These are phyloP conservation scores for Temnothorax unifasciatus DNA, from an alignment of 2,888 invertebrate genomes.

Conservation along the genomic window DNA sequence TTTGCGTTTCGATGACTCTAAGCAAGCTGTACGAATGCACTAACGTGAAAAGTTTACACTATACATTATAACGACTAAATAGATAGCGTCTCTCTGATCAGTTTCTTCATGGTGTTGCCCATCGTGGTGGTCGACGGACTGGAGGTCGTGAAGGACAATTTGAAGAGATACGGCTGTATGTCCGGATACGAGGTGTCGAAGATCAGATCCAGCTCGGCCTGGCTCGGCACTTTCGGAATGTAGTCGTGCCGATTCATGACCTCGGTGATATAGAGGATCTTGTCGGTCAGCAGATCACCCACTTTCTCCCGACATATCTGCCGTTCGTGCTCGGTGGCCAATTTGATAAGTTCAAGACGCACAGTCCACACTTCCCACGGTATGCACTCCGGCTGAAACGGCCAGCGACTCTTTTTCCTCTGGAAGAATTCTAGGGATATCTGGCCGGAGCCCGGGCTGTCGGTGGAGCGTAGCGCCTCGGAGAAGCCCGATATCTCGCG, in stretches of 20 bases:
- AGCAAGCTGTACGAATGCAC: slow-evolving; percentile 8
- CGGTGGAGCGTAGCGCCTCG: slow-evolving; percentile 91
- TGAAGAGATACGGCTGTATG: slow-evolving; percentile 98
- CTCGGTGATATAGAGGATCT: slow-evolving; percentile 97
- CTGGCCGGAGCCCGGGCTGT: slow-evolving; percentile 91
- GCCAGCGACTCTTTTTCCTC: slow-evolving; percentile 95
- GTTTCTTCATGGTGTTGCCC: slow-evolving; percentile 95
- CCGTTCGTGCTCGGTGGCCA: slow-evolving; percentile 95
- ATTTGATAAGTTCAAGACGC: slow-evolving; percentile 94
- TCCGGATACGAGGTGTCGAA: slow-evolving; percentile 97
- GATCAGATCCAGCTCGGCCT: slow-evolving; percentile 96
- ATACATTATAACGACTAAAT: slow-evolving; percentile 87
- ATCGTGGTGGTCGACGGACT: slow-evolving; percentile 93
- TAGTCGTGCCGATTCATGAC: slow-evolving; percentile 98
- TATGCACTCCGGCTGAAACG: slow-evolving; percentile 95
- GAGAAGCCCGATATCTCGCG: slow-evolving; percentile 93
- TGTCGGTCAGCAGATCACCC: slow-evolving; percentile 95
- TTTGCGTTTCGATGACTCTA: slow-evolving; percentile 20
- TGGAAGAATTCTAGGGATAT: slow-evolving; percentile 98
- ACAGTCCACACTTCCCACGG: slow-evolving; percentile 99
- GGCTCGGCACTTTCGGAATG: slow-evolving; percentile 97
- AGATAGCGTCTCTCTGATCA: slow-evolving; percentile 94
- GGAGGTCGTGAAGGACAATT: slow-evolving; percentile 94
- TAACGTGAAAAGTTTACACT: slow-evolving; percentile 13
- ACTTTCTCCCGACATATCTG: slow-evolving; percentile 95